A percentile compares a stretch with the other conserved stretches of the same genome.
phyloP scores from a whole-genome alignment of 1,140 invertebrate genomes.

The Drosophila orena region DNA sequence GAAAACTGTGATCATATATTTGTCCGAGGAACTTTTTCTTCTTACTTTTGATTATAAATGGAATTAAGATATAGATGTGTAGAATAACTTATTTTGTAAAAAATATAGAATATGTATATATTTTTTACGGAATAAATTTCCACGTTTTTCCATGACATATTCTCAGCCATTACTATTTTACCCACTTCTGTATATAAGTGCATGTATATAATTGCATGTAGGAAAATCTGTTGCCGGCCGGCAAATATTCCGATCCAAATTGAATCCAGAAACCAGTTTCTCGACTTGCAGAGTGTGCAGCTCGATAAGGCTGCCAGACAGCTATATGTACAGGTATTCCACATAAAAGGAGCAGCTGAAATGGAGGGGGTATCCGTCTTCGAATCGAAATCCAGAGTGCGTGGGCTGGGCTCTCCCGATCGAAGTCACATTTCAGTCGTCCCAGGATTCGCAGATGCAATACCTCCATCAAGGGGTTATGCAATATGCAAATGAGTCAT shows the following conservation, averaged over 20 bases:
- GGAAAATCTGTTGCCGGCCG: conserved; percentile 42
- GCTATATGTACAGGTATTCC: not conserved
- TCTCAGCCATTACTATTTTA: not conserved
- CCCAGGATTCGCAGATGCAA: conserved; percentile 31
- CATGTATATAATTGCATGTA: too few species aligned
- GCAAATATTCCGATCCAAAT: conserved; percentile 35
- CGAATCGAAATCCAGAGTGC: conserved; percentile 22
- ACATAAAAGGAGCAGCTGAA: conserved; percentile 30
- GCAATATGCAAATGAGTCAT: conserved; percentile 56
- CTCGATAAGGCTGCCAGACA: conserved; percentile 26
- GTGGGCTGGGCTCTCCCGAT: conserved; percentile 45
- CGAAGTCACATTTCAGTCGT: conserved; percentile 35
- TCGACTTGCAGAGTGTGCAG: conserved; percentile 24
- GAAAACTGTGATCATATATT: too few species aligned
- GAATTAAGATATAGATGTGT: too few species aligned
- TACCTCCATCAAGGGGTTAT: conserved; percentile 28
- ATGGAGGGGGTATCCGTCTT: conserved; percentile 10
- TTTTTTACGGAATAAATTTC: too few species aligned
- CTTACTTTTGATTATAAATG: too few species aligned
- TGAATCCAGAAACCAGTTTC: conserved; percentile 46
- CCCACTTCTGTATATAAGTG: not conserved
- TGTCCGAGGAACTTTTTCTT: too few species aligned
- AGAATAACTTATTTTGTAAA: too few species aligned
- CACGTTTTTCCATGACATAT: too few species aligned
- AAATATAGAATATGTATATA: too few species aligned